Percentiles rank a stretch among this genome's conserved stretches.
Conservation (phyloP, 2,113 vertebrate species). For the Sterna hirundo region DNA sequence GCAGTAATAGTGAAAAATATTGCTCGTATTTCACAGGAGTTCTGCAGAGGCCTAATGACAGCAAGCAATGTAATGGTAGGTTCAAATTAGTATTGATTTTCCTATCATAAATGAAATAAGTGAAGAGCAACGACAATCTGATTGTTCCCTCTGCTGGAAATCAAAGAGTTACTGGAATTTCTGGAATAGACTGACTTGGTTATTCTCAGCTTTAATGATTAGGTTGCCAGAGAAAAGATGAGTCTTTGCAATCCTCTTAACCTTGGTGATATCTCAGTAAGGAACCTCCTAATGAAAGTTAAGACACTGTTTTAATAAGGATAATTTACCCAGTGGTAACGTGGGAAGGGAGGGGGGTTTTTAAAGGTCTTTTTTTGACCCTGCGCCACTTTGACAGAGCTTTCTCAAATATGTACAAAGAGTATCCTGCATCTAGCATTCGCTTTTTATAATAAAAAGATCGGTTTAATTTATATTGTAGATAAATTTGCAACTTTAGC, state of each 20-base stretch:
- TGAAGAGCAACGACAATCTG: neutral
- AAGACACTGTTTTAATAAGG: neutral
- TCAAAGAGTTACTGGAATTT: constrained; percentile 8
- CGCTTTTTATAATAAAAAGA: neutral
- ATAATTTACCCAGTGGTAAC: neutral
- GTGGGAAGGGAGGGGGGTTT: neutral
- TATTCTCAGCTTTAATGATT: neutral
- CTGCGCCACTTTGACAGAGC: neutral
- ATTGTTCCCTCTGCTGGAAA: neutral
- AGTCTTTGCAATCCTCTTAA: constrained; percentile 19
- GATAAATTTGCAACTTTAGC: neutral
- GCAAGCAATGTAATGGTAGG: neutral
- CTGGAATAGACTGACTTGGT: neutral
- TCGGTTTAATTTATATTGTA: neutral
- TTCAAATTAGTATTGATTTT: neutral
- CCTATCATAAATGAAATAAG: neutral
- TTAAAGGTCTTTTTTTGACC: neutral
- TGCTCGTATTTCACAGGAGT: neutral
- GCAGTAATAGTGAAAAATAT: neutral
- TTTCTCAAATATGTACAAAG: neutral
- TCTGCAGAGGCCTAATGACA: neutral
- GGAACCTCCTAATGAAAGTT: neutral
- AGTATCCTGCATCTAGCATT: accelerated
- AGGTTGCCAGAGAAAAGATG: neutral
- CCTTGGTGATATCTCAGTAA: neutral